A percentile compares a stretch with the other conserved stretches of the same genome.
These are phyloP conservation scores for Notarius lentiginosus DNA, from an alignment of 2,113 vertebrate species.

Conservation along the genomic window DNA sequence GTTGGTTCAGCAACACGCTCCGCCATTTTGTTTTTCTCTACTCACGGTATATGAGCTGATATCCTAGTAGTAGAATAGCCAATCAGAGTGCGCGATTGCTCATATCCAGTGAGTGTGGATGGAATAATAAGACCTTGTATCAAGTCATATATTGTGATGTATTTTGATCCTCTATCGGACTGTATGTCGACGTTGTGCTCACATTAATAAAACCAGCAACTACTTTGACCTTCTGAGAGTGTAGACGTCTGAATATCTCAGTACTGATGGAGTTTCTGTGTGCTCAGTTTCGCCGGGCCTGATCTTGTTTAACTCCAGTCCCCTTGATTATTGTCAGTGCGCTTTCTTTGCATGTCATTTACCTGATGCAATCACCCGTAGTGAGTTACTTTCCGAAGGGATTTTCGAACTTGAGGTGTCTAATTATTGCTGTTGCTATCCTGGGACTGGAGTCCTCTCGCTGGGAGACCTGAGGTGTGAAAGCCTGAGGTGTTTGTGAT, in stretches of 20 bases:
- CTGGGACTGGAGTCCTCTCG: constrained; percentile 60
- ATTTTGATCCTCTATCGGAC: background rate
- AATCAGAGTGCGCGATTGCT: too few relatives aligned
- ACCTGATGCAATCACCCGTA: constrained; percentile 54
- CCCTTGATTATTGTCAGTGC: constrained; percentile 34
- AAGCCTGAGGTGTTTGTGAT: constrained; percentile 72
- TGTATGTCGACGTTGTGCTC: background rate
- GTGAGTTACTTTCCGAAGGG: constrained; percentile 60
- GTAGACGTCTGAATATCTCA: too few relatives aligned
- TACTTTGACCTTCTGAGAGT: background rate
- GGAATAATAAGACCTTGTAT: too few relatives aligned
- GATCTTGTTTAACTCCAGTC: constrained; percentile 12
- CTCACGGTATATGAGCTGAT: too few relatives aligned
- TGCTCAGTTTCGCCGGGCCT: background rate
- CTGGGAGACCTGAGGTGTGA: constrained; percentile 42
- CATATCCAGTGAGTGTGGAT: too few relatives aligned
- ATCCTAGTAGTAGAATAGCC: too few relatives aligned
- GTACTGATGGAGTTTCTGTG: background rate
- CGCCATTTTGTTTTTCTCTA: too few relatives aligned
- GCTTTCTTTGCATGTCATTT: constrained; percentile 58
- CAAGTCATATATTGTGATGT: too few relatives aligned
- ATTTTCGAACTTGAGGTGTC: constrained; percentile 68
- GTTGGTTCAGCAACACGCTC: too few relatives aligned
- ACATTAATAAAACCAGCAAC: background rate
- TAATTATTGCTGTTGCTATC: constrained; percentile 68